Conservation (phyloP, 2,888 invertebrate genomes). For the Pachliopta kotzebuea region DNA sequence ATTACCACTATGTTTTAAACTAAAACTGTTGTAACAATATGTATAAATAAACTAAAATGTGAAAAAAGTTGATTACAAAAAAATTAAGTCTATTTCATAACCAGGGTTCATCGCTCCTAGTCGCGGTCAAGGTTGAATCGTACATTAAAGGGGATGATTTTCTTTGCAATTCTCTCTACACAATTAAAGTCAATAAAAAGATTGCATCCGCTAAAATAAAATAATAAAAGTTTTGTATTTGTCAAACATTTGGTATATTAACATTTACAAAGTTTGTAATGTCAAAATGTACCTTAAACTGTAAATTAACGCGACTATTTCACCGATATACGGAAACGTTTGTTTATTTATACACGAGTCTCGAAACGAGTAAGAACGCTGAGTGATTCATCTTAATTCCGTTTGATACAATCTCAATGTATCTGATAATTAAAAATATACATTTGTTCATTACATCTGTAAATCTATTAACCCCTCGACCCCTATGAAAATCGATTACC, state of each 20-base stretch:
- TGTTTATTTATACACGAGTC: slow-evolving; percentile 54
- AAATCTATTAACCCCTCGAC: slow-evolving; percentile 42
- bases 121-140: slow-evolving; percentile 63
- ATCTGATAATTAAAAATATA: slow-evolving; percentile 4
- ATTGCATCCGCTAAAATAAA: background rate
- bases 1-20: slow-evolving; percentile 2
- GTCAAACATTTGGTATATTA: background rate
- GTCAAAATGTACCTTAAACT: background rate
- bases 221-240: background rate
- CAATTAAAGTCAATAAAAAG: background rate
- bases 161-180: slow-evolving; percentile 29
- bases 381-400: slow-evolving; percentile 51
- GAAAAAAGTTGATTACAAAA: slow-evolving; percentile 21
- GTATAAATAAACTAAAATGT: background rate
- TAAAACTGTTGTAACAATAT: background rate
- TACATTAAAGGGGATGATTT: slow-evolving; percentile 39
- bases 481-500: slow-evolving; percentile 57
- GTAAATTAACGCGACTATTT: slow-evolving; percentile 5
- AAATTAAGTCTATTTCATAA: slow-evolving; percentile 20
- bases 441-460: slow-evolving; percentile 27
- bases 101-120: slow-evolving; percentile 58
- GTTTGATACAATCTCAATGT: slow-evolving; percentile 21
- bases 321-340: slow-evolving; percentile 41
- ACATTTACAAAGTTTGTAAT: background rate
- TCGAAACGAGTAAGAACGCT: slow-evolving; percentile 42